Percentiles rank a stretch among this genome's conserved stretches.
phyloP scores from a whole-genome alignment of 1,140 invertebrate species.

The Sycophila sp. region DNA sequence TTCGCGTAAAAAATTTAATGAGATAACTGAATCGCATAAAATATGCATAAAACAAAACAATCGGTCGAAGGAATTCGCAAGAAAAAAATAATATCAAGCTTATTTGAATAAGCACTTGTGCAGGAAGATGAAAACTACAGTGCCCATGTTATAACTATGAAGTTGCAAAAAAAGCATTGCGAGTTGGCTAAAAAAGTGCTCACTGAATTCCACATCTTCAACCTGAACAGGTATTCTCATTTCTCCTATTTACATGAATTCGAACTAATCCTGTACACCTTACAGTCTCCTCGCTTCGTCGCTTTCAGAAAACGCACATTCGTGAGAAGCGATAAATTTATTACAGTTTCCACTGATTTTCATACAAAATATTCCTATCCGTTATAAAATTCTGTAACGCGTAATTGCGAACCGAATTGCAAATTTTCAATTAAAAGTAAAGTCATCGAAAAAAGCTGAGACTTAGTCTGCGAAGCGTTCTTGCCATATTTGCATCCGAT shows the following conservation, averaged over 20 bases:
- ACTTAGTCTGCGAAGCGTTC: constrained; percentile 60
- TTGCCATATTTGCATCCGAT: constrained; percentile 68
- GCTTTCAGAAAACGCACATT: too few relatives aligned
- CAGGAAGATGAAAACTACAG: background rate
- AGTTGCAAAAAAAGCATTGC: constrained; percentile 11
- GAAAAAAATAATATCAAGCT: background rate
- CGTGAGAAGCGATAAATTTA: too few relatives aligned
- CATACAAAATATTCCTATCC: too few relatives aligned
- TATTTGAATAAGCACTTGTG: constrained; percentile 19
- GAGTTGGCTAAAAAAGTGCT: background rate
- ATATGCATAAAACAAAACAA: constrained; percentile 29
- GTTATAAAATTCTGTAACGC: background rate
- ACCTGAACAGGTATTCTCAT: background rate
- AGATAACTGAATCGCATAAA: constrained; percentile 16
- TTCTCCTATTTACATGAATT: background rate
- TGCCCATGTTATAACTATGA: background rate
- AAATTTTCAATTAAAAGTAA: background rate
- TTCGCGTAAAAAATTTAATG: background rate
- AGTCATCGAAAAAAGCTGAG: background rate
- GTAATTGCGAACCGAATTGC: background rate
- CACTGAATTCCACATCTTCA: background rate
- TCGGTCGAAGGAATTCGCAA: background rate
- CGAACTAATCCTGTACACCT: background rate
- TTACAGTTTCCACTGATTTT: too few relatives aligned
- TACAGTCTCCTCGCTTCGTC: too few relatives aligned